Evolutionary conservation across 2,888 invertebrate genomes (phyloP).

Genomic region (Elegia similella): DNA sequence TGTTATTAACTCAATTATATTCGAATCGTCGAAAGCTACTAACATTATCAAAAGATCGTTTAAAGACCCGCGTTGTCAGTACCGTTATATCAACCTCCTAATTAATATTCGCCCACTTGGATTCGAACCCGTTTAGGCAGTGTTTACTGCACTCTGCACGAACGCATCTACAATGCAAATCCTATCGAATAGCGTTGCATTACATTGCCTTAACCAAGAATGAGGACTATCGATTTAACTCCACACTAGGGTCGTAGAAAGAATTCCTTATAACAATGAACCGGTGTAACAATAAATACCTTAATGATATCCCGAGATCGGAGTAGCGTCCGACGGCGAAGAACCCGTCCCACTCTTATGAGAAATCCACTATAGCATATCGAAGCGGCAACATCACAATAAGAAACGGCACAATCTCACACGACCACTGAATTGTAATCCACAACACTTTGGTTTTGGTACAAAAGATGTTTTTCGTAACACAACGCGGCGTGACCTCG

Average conservation of each 20-base stretch:
- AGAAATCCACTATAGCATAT: slow-evolving; percentile 73
- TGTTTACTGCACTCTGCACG: slow-evolving; percentile 56
- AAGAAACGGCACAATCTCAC: slow-evolving; percentile 70
- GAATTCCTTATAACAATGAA: slow-evolving; percentile 80
- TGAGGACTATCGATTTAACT: slow-evolving; percentile 74
- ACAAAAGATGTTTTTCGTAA: slow-evolving; percentile 74
- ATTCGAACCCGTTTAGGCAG: slow-evolving; percentile 56
- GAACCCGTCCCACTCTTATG: slow-evolving; percentile 70
- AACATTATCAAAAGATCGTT: slow-evolving; percentile 68
- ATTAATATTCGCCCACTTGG: slow-evolving; percentile 73
- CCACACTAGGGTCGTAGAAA: slow-evolving; percentile 68
- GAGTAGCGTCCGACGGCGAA: slow-evolving; percentile 73
- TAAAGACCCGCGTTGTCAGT: slow-evolving; percentile 46
- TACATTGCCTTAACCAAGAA: slow-evolving; percentile 53
- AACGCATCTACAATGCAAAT: slow-evolving; percentile 76
- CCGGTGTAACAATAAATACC: slow-evolving; percentile 81
- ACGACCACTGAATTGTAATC: slow-evolving; percentile 67
- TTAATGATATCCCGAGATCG: slow-evolving; percentile 81
- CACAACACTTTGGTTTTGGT: slow-evolving; percentile 75
- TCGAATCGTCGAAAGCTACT: slow-evolving; percentile 50
- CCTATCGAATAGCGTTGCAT: slow-evolving; percentile 58
- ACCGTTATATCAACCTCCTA: slow-evolving; percentile 62
- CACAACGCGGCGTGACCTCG: slow-evolving; percentile 58
- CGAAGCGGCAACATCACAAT: slow-evolving; percentile 70
- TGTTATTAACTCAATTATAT: slow-evolving; percentile 52